Percentiles rank a stretch among this genome's conserved stretches.
These are phyloP conservation scores for Oopsacas minuta DNA, from an alignment of 37 sponge, comb jelly and placozoan species.

Conservation along the genomic window DNA sequence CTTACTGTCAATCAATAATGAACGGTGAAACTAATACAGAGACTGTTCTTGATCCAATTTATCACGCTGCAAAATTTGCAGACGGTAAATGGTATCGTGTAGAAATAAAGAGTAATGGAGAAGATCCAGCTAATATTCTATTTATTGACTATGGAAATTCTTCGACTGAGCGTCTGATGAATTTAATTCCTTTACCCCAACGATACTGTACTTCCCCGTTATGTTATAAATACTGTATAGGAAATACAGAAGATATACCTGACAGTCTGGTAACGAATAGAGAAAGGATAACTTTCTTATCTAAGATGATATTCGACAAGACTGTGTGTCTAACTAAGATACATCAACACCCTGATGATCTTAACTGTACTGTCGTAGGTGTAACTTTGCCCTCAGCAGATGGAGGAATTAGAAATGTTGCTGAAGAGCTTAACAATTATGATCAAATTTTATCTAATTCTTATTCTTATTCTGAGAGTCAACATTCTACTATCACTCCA, in stretches of 20 bases:
- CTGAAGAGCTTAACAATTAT: background rate
- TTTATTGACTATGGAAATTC: constrained; percentile 11
- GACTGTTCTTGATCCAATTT: background rate
- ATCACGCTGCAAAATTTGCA: background rate
- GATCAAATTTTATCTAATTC: background rate
- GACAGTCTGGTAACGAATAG: background rate
- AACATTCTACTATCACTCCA: background rate
- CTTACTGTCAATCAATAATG: background rate
- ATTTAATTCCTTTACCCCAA: background rate
- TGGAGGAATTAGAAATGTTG: background rate
- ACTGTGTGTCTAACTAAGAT: background rate
- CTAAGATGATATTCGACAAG: background rate
- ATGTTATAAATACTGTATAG: background rate
- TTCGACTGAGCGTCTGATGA: background rate
- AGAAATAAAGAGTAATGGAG: background rate
- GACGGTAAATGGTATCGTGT: background rate
- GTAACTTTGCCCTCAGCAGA: background rate
- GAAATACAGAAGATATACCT: background rate
- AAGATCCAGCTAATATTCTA: background rate
- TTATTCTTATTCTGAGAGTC: no score
- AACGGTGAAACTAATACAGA: background rate
- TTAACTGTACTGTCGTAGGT: background rate
- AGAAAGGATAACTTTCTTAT: background rate
- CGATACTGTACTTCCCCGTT: background rate
- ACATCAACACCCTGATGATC: background rate